These are phyloP conservation scores for Donacobius atricapilla DNA, from an alignment of 2,113 vertebrate genomes.

Conservation along the genomic window DNA sequence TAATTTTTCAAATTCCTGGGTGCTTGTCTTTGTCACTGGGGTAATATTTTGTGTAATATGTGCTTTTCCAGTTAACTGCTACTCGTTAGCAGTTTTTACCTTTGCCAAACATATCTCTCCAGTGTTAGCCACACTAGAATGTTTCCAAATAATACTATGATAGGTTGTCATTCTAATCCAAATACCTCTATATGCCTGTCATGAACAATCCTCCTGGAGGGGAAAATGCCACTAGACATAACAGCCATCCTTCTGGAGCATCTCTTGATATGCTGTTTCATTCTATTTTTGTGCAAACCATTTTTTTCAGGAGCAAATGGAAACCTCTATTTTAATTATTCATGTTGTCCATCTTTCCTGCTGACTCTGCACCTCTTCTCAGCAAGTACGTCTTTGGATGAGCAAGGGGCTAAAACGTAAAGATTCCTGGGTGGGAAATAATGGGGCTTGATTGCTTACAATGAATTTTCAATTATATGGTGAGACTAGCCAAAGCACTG, in stretches of 20 bases:
- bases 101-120: background rate
- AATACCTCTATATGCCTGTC: background rate
- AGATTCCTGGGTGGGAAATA: background rate
- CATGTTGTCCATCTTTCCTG: background rate
- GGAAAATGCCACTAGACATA: background rate
- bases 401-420: background rate
- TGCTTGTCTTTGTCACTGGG: background rate
- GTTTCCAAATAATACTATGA: background rate
- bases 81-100: background rate
- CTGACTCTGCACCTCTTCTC: background rate
- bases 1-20: background rate
- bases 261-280: background rate
- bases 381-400: background rate
- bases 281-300: background rate
- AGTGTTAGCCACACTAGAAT: background rate
- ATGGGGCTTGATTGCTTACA: background rate
- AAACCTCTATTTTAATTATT: conserved; percentile 27
- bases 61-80: background rate
- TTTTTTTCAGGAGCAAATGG: background rate
- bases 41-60: background rate
- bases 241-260: background rate
- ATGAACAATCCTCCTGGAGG: background rate
- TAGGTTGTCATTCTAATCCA: background rate
- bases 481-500: background rate
- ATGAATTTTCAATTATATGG: background rate